Evolutionary conservation across 2,797 vertebrate genomes (phyloP), one percentile per base, ranked within the genome.

Genomic region (Aythya fuligula): DNA sequence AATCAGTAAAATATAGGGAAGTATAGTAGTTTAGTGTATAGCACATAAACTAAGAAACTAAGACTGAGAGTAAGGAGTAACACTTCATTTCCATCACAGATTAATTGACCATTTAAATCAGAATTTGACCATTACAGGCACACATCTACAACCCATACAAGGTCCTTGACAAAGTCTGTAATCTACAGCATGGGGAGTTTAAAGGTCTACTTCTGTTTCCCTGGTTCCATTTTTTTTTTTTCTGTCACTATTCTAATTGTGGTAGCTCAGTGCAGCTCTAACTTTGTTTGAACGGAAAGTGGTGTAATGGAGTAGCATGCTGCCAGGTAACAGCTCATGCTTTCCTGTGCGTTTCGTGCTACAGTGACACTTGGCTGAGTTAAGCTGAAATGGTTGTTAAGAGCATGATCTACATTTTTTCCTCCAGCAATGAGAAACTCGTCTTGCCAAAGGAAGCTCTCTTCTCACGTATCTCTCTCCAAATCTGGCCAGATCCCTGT

Each of bases 271-370:
- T 60, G 6, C 0, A 0, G 12, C 47, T 81, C 36, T 34, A 10
- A 16, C 45, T 70, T 67, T 28, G 71, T 58, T 64, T 32, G 81
- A 25, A 17, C 19, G 75, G 87, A 54, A 61, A 74, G 75, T 36
- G 61, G 27, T 79, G 78, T 67, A 65, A 88, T 43, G 79, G 72
- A 80, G 85, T 5, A 74, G 54, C 36, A 3, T 0, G 2, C 65
- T 95, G 87, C 87, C 85, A 94, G 87, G 49, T 77, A 67, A 24
- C 49, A 85, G 82, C 73, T 91, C 79, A 69, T 45, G n/a, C 38
- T 89, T 74, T 77, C 69, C 82, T 1, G 0, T 51, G 17, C 71
- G 85, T 87, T 85, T 87, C 27, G 60, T 87, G 64, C 66, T 56
- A 5, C 60, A 45, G 0, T 16, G 64, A n/a, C 27, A 11, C 47